These are phyloP conservation scores for Chloroclystis v-ata DNA, from an alignment of 2,888 invertebrate species.

Conservation along the genomic window DNA sequence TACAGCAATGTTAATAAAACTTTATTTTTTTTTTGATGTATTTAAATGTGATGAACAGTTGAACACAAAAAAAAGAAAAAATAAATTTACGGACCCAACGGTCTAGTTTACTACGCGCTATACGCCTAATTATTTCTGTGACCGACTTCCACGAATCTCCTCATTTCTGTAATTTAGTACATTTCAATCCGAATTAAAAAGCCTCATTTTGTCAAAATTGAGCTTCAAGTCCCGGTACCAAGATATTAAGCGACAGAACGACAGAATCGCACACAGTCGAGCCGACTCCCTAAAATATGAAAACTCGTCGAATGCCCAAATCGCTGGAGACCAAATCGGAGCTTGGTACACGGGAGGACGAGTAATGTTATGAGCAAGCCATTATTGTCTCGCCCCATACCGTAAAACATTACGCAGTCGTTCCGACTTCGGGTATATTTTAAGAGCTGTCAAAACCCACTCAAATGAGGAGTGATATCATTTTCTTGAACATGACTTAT, in stretches of 20 bases:
- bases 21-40: too few relatives aligned
- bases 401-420: conserved; percentile 77
- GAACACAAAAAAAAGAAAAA: too few relatives aligned
- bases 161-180: conserved; percentile 52
- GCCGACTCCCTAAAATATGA: conserved; percentile 11
- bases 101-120: too few relatives aligned
- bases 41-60: too few relatives aligned
- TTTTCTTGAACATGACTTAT: too few relatives aligned
- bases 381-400: conserved; percentile 79
- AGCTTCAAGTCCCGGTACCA: conserved; percentile 55
- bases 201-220: conserved; percentile 49
- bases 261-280: conserved; percentile 16
- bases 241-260: conserved; percentile 24
- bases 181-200: conserved; percentile 55
- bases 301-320: conserved; percentile 38
- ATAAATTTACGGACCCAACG: too few relatives aligned
- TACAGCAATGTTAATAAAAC: too few relatives aligned
- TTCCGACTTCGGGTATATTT: conserved; percentile 57
- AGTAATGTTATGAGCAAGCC: conserved; percentile 79
- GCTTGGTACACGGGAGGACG: conserved; percentile 68
- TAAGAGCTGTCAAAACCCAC: conserved; percentile 61
- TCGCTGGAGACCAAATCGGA: conserved; percentile 48
- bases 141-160: conserved; percentile 35
- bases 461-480: conserved; percentile 26
- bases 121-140: too few relatives aligned